phyloP scores from a whole-genome alignment of 2,797 vertebrate species.

The Craterocephalus amniculus region DNA sequence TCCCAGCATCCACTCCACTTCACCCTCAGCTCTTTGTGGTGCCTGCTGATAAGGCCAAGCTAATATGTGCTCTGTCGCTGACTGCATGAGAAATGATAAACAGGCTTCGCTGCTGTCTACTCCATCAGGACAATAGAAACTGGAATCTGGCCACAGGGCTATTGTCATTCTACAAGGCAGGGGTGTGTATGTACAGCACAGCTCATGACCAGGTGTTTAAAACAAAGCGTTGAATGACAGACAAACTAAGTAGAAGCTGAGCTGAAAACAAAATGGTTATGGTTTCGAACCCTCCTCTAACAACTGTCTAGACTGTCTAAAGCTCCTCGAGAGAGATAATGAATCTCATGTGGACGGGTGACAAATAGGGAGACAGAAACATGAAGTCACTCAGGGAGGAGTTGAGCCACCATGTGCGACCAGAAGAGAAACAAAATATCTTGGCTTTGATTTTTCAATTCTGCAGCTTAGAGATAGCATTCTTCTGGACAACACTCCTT shows the following conservation, averaged over 20 bases:
- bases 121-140: conserved; percentile 48
- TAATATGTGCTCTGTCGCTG: conserved; percentile 54
- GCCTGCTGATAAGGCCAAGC: conserved; percentile 62
- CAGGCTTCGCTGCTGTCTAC: conserved; percentile 42
- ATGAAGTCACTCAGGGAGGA: background rate
- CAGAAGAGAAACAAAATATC: background rate
- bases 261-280: conserved; percentile 39
- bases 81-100: conserved; percentile 50
- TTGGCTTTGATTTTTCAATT: background rate
- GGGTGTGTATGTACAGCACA: conserved; percentile 23
- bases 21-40: conserved; percentile 66
- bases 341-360: background rate
- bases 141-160: conserved; percentile 25
- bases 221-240: conserved; percentile 45
- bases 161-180: conserved; percentile 47
- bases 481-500: background rate
- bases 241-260: conserved; percentile 27
- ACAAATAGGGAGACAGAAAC: background rate
- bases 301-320: conserved; percentile 12
- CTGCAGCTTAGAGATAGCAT: background rate
- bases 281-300: conserved; percentile 1
- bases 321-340: conserved; percentile 27
- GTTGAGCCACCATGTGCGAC: background rate
- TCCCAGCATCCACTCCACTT: conserved; percentile 41
- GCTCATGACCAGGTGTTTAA: conserved; percentile 41